These are phyloP conservation scores for Dinocampus coccinellae DNA, from an alignment of 2,888 invertebrate species.

Conservation along the genomic window DNA sequence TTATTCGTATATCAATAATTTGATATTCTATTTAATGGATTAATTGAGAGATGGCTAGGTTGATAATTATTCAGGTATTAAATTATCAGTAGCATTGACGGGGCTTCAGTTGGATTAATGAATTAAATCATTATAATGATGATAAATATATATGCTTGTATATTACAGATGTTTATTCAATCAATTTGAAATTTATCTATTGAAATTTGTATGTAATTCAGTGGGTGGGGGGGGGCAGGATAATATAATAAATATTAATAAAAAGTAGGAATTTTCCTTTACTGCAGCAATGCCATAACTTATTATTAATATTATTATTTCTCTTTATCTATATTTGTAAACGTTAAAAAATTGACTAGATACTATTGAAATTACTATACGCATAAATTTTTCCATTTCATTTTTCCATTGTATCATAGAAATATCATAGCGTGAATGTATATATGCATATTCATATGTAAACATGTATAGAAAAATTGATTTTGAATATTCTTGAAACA, in stretches of 20 bases:
- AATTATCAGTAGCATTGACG: conserved; percentile 25
- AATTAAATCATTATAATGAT: neutral
- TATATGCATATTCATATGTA: neutral
- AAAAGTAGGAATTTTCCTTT: too few relatives aligned
- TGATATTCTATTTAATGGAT: conserved; percentile 30
- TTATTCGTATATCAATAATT: conserved; percentile 33
- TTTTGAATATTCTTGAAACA: conserved; percentile 33
- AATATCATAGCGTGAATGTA: conserved; percentile 7
- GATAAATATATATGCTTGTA: neutral
- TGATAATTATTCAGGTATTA: conserved; percentile 32
- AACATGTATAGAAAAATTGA: conserved; percentile 20
- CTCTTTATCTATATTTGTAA: conserved; percentile 30
- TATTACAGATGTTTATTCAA: conserved; percentile 5
- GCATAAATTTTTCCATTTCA: conserved; percentile 18
- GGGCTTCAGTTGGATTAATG: neutral
- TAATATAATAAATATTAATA: too few relatives aligned
- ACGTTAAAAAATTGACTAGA: conserved; percentile 37
- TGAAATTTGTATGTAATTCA: neutral
- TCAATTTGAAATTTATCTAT: neutral
- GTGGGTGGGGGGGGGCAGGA: too few relatives aligned
- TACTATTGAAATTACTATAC: conserved; percentile 29
- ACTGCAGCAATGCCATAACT: too few relatives aligned
- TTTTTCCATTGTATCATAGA: neutral
- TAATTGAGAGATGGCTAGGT: conserved; percentile 19
- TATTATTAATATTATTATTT: too few relatives aligned